These are phyloP conservation scores for Ceratina australensis DNA, from an alignment of 1,140 invertebrate species.

Conservation along the genomic window DNA sequence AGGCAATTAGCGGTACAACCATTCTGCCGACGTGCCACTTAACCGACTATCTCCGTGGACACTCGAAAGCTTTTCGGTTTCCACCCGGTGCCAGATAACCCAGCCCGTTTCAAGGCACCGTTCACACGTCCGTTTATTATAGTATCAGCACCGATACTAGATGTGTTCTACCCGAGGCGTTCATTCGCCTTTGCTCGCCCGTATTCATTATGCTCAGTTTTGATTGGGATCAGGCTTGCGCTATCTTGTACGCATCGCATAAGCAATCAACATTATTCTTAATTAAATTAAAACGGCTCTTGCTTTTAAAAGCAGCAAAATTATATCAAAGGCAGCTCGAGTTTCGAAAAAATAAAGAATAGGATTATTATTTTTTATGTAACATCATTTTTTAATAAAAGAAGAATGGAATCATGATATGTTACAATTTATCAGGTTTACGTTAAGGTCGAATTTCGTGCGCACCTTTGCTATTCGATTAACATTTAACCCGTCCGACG, in stretches of 20 bases:
- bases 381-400: no score
- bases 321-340: no score
- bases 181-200: slow-evolving; percentile 4
- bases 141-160: not conserved
- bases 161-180: not conserved
- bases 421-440: no score
- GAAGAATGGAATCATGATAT: no score
- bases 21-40: slow-evolving; percentile 61
- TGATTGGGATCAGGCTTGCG: no score
- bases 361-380: no score
- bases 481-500: slow-evolving; percentile 11
- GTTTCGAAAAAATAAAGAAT: no score
- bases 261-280: no score
- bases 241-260: no score
- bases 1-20: slow-evolving; percentile 74
- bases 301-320: no score
- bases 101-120: slow-evolving; percentile 37
- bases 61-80: slow-evolving; percentile 72
- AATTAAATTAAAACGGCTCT: no score
- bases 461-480: not conserved
- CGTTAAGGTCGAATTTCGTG: slow-evolving; percentile 10
- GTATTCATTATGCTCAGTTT: not conserved
- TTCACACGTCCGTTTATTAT: slow-evolving; percentile 52
- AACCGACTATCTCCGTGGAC: slow-evolving; percentile 68
- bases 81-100: slow-evolving; percentile 46